Evolutionary conservation across 2,888 invertebrate genomes (phyloP), one percentile per base, ranked within the genome.

Genomic region (Keiferia lycopersicella): DNA sequence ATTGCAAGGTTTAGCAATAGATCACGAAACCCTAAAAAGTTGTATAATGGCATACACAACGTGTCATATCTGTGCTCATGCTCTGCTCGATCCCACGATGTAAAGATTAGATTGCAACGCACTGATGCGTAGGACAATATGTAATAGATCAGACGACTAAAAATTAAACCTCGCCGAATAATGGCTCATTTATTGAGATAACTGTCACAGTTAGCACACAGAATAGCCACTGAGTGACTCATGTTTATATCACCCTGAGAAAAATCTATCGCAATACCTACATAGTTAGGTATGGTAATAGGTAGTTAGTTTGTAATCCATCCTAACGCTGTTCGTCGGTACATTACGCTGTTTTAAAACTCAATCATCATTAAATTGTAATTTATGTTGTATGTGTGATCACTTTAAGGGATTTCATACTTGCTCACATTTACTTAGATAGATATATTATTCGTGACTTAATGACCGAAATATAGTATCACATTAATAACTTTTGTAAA

Each of bases 91-190:
- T 90, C 90, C 83, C 90, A 90, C 89, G 90, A 90, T 90, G 78
- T 73, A 77, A 72, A 78, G 89, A 89, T 88, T 87, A 90, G 88
- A 89, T 88, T 87, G 83, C 83, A 79, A 81, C 77, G 84, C 86
- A 85, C 85, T 86, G 89, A 89, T 90, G 86, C 84, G 78, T 86
- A 84, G 85, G 83, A 88, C 88, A 89, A 87, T 88, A 80, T 83
- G 83, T 85, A 83, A 88, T 86, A 88, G 88, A 90, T 89, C 85
- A 82, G 80, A 76, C 77, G 77, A 74, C 80, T 73, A 76, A 81
- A 76, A 83, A 81, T 78, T 77, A 82, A 82, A 81, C 80, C 77
- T 72, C 76, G 72, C 70, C 72, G 79, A 82, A 87, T 87, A 87
- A 87, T 87, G 74, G 82, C 78, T 86, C 86, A 84, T 88, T 87